Conservation (phyloP, 2,113 vertebrate species). For the Anseranas semipalmata region DNA sequence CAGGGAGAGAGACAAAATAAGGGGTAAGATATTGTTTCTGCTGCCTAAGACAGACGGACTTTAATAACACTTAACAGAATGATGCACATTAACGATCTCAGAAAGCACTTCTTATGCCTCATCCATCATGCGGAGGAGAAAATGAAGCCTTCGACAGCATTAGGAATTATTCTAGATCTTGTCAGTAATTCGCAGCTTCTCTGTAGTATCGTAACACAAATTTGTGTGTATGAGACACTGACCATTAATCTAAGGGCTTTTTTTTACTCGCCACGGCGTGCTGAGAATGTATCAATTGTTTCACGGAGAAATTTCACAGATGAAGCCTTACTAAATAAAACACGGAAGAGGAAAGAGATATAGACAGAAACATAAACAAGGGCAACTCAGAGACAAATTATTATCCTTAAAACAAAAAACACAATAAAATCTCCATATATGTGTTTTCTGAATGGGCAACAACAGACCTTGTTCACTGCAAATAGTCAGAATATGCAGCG, state of each 20-base stretch:
- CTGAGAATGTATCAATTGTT: conserved; percentile 79
- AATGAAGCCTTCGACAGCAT: conserved; percentile 84
- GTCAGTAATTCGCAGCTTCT: conserved; percentile 83
- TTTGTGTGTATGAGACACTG: conserved; percentile 78
- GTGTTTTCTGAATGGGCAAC: conserved; percentile 28
- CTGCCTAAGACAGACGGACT: conserved; percentile 80
- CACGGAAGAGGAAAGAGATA: conserved; percentile 66
- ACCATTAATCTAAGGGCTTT: conserved; percentile 81
- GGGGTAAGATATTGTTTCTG: conserved; percentile 73
- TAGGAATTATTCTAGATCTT: conserved; percentile 86
- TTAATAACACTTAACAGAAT: conserved; percentile 85
- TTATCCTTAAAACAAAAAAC: conserved; percentile 56
- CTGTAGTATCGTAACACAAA: conserved; percentile 79
- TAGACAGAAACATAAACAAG: conserved; percentile 71
- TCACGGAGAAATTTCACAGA: conserved; percentile 70
- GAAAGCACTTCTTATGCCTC: conserved; percentile 81
- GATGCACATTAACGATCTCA: conserved; percentile 83
- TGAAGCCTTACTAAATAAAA: conserved; percentile 76
- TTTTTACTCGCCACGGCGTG: conserved; percentile 49
- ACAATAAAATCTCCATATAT: conserved; percentile 25
- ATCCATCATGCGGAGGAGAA: conserved; percentile 81
- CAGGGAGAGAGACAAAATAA: conserved; percentile 63
- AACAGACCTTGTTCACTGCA: neutral
- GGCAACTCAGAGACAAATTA: conserved; percentile 66
- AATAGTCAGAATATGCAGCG: neutral